Evolutionary conservation across 2,888 invertebrate species (phyloP).

Genomic region (Exocentrus adspersus): DNA sequence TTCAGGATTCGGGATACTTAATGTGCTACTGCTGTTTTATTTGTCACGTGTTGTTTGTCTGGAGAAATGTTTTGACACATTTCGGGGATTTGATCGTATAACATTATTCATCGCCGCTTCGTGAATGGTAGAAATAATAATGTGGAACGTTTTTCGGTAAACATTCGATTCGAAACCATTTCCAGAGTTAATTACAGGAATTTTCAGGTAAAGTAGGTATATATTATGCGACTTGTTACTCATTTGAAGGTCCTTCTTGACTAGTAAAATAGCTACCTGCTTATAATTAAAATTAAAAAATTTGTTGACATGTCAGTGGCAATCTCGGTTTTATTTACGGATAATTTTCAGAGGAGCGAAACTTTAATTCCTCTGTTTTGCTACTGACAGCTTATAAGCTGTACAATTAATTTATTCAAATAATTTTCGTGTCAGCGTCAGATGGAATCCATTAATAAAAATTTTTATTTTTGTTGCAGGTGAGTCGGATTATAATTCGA

Average conservation of each 20-base stretch:
- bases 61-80: not conserved
- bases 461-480: conserved; percentile 6
- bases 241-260: too few species aligned
- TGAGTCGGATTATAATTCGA: conserved; percentile 6
- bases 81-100: not conserved
- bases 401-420: not conserved
- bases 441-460: not conserved
- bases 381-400: not conserved
- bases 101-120: not conserved
- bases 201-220: too few species aligned
- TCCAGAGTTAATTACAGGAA: too few species aligned
- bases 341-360: not conserved
- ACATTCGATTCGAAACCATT: too few species aligned
- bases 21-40: not conserved
- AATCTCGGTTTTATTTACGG: not conserved
- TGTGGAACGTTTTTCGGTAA: too few species aligned
- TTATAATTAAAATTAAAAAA: too few species aligned
- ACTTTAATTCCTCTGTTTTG: not conserved
- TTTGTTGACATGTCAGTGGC: not conserved
- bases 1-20: not conserved
- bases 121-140: too few species aligned
- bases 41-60: not conserved
- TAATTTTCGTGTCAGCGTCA: not conserved
- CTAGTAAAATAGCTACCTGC: too few species aligned
- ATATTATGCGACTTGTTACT: too few species aligned